Evolutionary conservation across 2,797 vertebrate genomes (phyloP).

Genomic region (Acrocephalus scirpaceus): DNA sequence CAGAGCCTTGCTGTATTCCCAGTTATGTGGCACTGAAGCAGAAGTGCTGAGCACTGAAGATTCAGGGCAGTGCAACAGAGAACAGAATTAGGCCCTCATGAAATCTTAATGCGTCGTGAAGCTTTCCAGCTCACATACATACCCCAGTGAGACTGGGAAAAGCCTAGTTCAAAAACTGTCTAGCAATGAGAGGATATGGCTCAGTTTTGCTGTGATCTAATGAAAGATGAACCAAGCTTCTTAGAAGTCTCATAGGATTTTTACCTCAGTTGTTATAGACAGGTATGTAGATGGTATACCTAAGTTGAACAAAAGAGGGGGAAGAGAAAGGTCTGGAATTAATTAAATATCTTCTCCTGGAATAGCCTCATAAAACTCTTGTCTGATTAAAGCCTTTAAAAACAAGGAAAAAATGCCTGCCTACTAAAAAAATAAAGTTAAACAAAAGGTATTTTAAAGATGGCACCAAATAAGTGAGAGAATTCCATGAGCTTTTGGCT

Average conservation of each 20-base stretch:
- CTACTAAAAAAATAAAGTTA: neutral
- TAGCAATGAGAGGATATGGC: conserved; percentile 31
- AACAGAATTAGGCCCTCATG: conserved; percentile 57
- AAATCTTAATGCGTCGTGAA: conserved; percentile 54
- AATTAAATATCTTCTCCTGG: neutral
- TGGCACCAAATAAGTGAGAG: neutral
- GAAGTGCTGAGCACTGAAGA: neutral
- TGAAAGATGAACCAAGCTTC: conserved; percentile 58
- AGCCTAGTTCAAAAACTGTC: conserved; percentile 47
- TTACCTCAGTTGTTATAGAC: conserved; percentile 18
- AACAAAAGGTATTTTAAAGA: conserved; percentile 18
- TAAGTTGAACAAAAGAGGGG: conserved; percentile 13
- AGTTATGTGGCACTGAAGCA: neutral
- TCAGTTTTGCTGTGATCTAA: conserved; percentile 60
- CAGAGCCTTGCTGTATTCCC: neutral
- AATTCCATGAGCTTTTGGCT: conserved; percentile 13
- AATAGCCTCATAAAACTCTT: conserved; percentile 1
- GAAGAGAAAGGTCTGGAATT: neutral
- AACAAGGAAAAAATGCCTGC: neutral
- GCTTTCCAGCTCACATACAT: conserved; percentile 36
- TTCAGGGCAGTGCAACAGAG: neutral
- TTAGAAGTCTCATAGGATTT: conserved; percentile 18
- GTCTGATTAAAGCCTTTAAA: neutral
- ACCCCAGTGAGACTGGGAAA: conserved; percentile 46
- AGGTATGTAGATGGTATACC: conserved; percentile 23